phyloP scores from a whole-genome alignment of 2,113 vertebrate genomes.

The Podarcis raffonei region DNA sequence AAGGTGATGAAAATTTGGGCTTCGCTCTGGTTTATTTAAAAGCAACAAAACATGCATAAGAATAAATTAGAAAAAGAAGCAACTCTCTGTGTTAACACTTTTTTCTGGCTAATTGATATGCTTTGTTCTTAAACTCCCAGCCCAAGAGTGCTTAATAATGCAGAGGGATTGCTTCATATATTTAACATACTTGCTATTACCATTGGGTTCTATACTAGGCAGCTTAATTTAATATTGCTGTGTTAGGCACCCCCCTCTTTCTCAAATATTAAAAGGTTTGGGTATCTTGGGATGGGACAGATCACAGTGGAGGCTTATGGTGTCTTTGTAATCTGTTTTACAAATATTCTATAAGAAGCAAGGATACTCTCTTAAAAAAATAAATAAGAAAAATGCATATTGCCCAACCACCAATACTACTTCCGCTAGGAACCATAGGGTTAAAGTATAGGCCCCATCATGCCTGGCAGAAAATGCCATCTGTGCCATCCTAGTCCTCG shows the following conservation, averaged over 20 bases:
- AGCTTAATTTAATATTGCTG: constrained; percentile 60
- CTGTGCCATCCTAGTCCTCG: background rate
- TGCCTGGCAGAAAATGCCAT: background rate
- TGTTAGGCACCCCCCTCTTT: background rate
- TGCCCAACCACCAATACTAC: background rate
- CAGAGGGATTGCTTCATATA: background rate
- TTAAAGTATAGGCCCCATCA: background rate
- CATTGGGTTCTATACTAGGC: constrained; percentile 32
- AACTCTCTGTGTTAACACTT: background rate
- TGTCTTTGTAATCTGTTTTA: constrained; percentile 18
- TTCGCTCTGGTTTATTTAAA: background rate
- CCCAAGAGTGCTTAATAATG: constrained; percentile 19
- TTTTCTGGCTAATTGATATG: background rate
- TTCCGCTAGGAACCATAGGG: background rate
- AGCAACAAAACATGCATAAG: background rate
- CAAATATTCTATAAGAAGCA: background rate
- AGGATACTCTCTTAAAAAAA: constrained; percentile 28
- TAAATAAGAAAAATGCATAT: constrained; percentile 38
- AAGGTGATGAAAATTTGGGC: background rate
- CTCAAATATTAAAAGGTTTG: background rate
- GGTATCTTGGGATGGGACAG: background rate
- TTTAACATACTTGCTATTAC: constrained; percentile 42
- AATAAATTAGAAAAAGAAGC: constrained; percentile 6
- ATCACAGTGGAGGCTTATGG: background rate
- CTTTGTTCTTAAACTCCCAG: constrained; percentile 18